phyloP scores from a whole-genome alignment of 2,888 invertebrate genomes.

The Augiades crinisus region DNA sequence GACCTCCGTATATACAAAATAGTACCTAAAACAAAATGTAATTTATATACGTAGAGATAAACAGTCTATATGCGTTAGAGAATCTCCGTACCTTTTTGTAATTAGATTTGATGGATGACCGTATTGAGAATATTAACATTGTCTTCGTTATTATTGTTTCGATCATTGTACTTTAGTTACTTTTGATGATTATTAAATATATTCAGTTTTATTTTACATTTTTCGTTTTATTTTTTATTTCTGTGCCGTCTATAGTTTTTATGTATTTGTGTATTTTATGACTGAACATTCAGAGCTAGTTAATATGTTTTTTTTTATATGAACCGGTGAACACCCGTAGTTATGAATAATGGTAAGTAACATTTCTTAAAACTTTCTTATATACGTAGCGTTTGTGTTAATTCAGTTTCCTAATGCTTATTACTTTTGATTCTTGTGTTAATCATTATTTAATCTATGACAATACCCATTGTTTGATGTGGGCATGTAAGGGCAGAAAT shows the following conservation, averaged over 20 bases:
- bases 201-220: slow-evolving; percentile 78
- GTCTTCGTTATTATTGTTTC: slow-evolving; percentile 55
- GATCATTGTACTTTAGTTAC: slow-evolving; percentile 64
- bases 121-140: slow-evolving; percentile 40
- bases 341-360: slow-evolving; percentile 34
- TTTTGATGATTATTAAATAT: slow-evolving; percentile 76
- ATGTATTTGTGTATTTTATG: slow-evolving; percentile 17
- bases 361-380: slow-evolving; percentile 29
- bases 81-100: slow-evolving; percentile 72
- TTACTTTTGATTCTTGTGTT: too few species aligned
- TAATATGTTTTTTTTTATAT: slow-evolving; percentile 2
- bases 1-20: slow-evolving; percentile 21
- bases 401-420: too few species aligned
- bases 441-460: too few species aligned
- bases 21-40: slow-evolving; percentile 47
- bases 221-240: slow-evolving; percentile 74
- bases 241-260: slow-evolving; percentile 45
- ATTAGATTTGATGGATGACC: slow-evolving; percentile 35
- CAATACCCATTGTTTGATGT: too few species aligned
- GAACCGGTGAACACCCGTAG: slow-evolving; percentile 12
- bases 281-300: slow-evolving; percentile 10
- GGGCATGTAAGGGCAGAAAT: too few species aligned
- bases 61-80: slow-evolving; percentile 53
- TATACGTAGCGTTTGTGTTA: slow-evolving; percentile 31
- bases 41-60: slow-evolving; percentile 36